phyloP scores from a whole-genome alignment of 2,113 vertebrate species.

The Mustela lutreola region DNA sequence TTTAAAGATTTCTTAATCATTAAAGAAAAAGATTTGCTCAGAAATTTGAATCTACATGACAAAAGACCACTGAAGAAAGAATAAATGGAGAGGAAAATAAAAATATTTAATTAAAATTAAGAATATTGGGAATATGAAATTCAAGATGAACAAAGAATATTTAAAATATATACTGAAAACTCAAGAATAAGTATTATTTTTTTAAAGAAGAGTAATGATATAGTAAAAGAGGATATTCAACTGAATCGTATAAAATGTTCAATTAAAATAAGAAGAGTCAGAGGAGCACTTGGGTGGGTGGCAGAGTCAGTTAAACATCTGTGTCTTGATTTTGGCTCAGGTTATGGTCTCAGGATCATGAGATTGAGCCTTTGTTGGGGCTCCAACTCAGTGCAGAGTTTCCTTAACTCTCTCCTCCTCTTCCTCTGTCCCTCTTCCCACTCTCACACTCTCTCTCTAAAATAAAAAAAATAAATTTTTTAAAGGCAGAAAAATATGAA shows the following conservation, averaged over 20 bases:
- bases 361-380: not conserved
- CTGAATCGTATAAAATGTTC: not conserved
- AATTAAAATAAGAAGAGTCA: not conserved
- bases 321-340: not conserved
- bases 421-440: not conserved
- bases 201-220: not conserved
- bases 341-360: not conserved
- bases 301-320: not conserved
- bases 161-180: not conserved
- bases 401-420: not conserved
- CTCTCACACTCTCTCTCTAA: not conserved
- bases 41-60: not conserved
- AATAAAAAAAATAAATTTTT: not conserved
- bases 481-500: not conserved
- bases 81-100: not conserved
- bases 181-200: not conserved
- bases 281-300: too few species aligned
- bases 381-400: not conserved
- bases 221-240: not conserved
- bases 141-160: not conserved
- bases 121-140: not conserved
- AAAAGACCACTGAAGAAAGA: not conserved
- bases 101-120: not conserved
- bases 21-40: not conserved
- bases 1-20: not conserved